Percentiles rank a stretch among this genome's conserved stretches.
Conservation (phyloP, 2,113 vertebrate species). For the Brachypteracias leptosomus region DNA sequence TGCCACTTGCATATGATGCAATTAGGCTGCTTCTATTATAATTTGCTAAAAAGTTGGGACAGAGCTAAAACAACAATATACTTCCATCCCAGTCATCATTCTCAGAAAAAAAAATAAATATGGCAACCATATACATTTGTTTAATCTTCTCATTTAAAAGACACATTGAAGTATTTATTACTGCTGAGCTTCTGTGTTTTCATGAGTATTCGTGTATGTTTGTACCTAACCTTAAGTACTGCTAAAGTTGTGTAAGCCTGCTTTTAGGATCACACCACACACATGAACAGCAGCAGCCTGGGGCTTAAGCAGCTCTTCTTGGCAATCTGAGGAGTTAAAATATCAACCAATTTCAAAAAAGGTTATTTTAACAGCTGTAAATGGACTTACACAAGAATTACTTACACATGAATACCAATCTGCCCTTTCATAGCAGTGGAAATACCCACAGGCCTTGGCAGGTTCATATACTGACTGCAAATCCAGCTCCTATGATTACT, state of each 20-base stretch:
- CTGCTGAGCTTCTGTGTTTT: not conserved
- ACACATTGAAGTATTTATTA: not conserved
- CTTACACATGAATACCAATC: not conserved
- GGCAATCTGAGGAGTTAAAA: not conserved
- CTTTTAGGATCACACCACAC: not conserved
- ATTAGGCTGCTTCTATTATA: not conserved
- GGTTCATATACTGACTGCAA: not conserved
- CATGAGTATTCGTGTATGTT: not conserved
- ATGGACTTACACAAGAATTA: not conserved
- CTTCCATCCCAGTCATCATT: not conserved
- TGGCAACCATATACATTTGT: not conserved
- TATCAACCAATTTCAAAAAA: not conserved
- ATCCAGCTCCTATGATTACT: not conserved
- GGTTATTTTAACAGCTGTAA: not conserved
- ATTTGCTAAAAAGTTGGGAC: not conserved
- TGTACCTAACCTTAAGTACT: not conserved
- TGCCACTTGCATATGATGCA: not conserved
- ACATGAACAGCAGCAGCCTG: not conserved
- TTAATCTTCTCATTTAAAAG: not conserved
- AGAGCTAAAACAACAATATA: not conserved
- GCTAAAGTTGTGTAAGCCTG: not conserved
- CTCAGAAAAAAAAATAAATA: not conserved
- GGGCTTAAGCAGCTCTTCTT: not conserved
- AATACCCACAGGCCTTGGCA: not conserved
- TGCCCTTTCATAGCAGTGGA: not conserved